Conservation (phyloP, 1,140 invertebrate genomes). For the Cydia strobilella region DNA sequence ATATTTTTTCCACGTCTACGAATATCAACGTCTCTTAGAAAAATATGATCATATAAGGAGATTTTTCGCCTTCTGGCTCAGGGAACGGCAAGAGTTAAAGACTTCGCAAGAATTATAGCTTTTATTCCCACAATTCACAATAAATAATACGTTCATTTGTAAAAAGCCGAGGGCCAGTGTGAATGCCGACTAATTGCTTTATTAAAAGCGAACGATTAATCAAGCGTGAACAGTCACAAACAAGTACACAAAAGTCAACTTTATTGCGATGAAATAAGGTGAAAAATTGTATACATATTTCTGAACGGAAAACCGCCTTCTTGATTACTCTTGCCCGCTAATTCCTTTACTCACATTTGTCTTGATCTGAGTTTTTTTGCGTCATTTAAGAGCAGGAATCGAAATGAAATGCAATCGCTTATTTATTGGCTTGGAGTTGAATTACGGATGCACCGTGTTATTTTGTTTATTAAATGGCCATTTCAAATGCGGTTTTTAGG, state of each 20-base stretch:
- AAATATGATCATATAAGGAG: too few species aligned
- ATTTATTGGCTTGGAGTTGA: background rate
- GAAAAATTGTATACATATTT: background rate
- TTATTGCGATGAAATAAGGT: background rate
- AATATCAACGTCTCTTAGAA: too few species aligned
- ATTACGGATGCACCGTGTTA: background rate
- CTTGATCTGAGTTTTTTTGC: constrained; percentile 23
- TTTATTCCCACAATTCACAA: constrained; percentile 9
- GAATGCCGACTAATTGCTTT: constrained; percentile 21
- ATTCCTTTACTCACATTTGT: constrained; percentile 24
- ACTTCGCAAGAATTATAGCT: background rate
- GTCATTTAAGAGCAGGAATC: background rate
- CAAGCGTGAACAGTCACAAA: background rate
- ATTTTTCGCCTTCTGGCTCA: too few species aligned
- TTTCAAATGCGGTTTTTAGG: background rate
- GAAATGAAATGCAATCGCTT: constrained; percentile 10
- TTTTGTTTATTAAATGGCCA: background rate
- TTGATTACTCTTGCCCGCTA: constrained; percentile 25
- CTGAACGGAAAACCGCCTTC: background rate
- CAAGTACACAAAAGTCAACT: background rate
- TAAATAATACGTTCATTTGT: constrained; percentile 15
- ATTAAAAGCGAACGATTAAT: constrained; percentile 30
- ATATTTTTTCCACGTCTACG: too few species aligned
- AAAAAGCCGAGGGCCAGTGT: constrained; percentile 13
- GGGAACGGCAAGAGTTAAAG: background rate